Evolutionary conservation across 2,113 vertebrate genomes (phyloP), one percentile per base, ranked within the genome.

Genomic region (Corvus moneduloides): DNA sequence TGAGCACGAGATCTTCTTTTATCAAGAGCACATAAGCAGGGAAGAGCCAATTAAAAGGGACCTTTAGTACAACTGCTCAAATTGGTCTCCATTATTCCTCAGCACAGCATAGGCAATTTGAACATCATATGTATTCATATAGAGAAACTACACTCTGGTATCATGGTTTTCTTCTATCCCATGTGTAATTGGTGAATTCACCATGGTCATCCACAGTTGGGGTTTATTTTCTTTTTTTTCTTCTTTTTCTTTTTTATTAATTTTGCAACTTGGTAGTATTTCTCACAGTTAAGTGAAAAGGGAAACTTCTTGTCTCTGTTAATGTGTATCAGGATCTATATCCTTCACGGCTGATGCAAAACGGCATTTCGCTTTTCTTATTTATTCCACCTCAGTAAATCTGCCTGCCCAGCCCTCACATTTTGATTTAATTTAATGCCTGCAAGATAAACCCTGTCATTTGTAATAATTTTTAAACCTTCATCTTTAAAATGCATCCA

Each of bases 381-480:
- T 93, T 97, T 95, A 96, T 90, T 97, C 95, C 90, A 96, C 95
- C 94, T 96, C 97, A 96, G 91, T 95, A 94, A 95, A 95, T 96
- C 87, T 94, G 87, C 87, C 93, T 97, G 91, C 73, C 87, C 84
- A 73, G 30, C 93, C 84, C 94, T 97, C 94, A 94, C 58, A 8
- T 96, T 98, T 71, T 96, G 92, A 97, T 98, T 97, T 96, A 94
- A 97, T 97, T 97, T 96, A 97, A 98, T 90, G 95, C 95, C 97
- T 96, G 51, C 76, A 84, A 98, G 96, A 97, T 95, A 96, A 97
- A 97, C 68, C 67, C 89, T 90, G 90, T 96, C 97, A 97, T 97
- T 98, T 97, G 89, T 81, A 97, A 97, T 96, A 92, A 97, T 96
- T 90, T 96, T 96, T 94, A 97, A 96, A 95, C 91, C 87, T 94